Evolutionary conservation across 2,113 vertebrate genomes (phyloP), one percentile per base, ranked within the genome.

Genomic region (Takifugu flavidus): DNA sequence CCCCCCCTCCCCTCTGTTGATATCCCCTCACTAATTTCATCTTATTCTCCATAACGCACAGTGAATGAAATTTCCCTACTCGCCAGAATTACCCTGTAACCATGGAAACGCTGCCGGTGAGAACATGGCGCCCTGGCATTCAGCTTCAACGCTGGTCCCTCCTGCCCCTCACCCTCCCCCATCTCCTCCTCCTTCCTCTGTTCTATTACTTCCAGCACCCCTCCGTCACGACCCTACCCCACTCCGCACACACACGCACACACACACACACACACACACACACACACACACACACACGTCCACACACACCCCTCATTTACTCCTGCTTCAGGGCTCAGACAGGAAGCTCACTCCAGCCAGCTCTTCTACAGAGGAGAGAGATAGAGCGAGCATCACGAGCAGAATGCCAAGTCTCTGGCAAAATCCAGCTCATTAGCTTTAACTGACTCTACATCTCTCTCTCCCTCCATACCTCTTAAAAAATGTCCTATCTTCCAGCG

Each of bases 1-100:
- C 49, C 20, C 29, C 64, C 60, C 66, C 74, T 45, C 49, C 45
- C 67, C 63, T 69, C 82, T 90, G 84, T 88, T 90, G 71, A 87
- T 88, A 75, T 71, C 52, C 52, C 52, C 26, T 13, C 51, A 53
- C 13, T 53, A 49, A 49, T 28, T 53, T 29, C 50, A 12, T 15
- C 64, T 72, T 72, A 78, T 85, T 76, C 31, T 65, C 27, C 57
- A 58, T 63, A 62, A 70, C 68, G 59, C 83, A 79, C 68, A 86
- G 81, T 90, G 89, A 91, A 91, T 90, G 87, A 91, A 91, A 91
- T 89, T 86, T 47, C 90, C 90, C 87, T 91, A 92, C 85, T 91
- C 87, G 90, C 91, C 89, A 90, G 89, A 90, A 89, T 90, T 87
- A 83, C 85, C 87, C 81, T 65, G 90, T 90, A 88, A 84, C 91